Base-by-base conservation (phyloP, 2,113 vertebrate species). In the Balaenoptera acutorostrata region DNA sequence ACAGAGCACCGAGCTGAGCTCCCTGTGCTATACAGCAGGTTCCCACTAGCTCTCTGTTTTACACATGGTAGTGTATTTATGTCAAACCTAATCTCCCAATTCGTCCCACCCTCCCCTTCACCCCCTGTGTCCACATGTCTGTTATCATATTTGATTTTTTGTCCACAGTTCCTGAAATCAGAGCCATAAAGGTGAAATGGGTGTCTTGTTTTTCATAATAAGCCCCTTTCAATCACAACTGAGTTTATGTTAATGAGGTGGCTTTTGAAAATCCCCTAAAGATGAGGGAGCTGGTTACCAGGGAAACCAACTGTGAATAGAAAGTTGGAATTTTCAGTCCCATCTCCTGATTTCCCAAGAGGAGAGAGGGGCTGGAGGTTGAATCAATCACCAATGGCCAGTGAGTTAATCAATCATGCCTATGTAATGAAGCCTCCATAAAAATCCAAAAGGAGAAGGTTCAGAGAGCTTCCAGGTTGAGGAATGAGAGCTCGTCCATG, bases 331-430 rank as follows among this genome's bases (percentile, higher is more conserved):
- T 20, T 69, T 78, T 41, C 17, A 49, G 59, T 89, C 41, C 23
- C 31, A 90, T 61, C 41, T 20, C 55, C 59, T 92, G 90, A 92
- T 92, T 85, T 75, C 90, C 80, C 59, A 6, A 25, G 90, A 83
- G 57, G 33, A 71, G 29, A 75, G 18, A 75, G 57, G 90, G n/a
- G 25, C 57, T 93, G n/a, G 44, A 93, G 57, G n/a, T 75, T 52
- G 44, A 55, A 75, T 85, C 69, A 75, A 17, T 93, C 57, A 85
- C 18, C 25, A 52, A 52, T 10, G 33, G 17, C 72, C 72, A 78
- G 23, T 75, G 90, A 85, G n/a, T 85, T 93, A 75, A 93, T 92
- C 80, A 84, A 52, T 85, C 57, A 64, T 85, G 81, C 14, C 80
- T 84, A 18, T 75, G 27, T 64, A 75, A 31, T 85, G 41, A 64